Percentiles rank a stretch among this genome's conserved stretches.
phyloP scores from a whole-genome alignment of 30 jellyfish, hydroid and myxozoan species.

The Turritopsis dohrnii region DNA sequence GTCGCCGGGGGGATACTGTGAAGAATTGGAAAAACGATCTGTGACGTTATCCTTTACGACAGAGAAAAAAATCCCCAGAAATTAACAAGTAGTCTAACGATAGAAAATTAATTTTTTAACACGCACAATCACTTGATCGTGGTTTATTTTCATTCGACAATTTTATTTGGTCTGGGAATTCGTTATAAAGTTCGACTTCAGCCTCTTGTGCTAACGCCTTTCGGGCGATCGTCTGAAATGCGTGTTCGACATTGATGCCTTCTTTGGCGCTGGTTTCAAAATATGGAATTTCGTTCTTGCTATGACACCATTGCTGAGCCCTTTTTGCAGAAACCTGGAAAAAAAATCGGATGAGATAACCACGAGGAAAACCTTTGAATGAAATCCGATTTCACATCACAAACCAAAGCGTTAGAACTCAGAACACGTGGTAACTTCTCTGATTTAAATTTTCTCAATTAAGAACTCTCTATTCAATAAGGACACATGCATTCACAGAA shows the following conservation, averaged over 20 bases:
- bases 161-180: slow-evolving; percentile 98
- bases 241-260: slow-evolving; percentile 98
- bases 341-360: background rate
- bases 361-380: too few relatives aligned
- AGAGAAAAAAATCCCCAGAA: background rate
- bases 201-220: slow-evolving; percentile 99
- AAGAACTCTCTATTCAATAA: too few relatives aligned
- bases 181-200: slow-evolving; percentile 95
- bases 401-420: too few relatives aligned
- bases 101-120: slow-evolving; percentile 43
- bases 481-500: too few relatives aligned
- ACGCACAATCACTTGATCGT: slow-evolving; percentile 95
- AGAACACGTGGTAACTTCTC: too few relatives aligned
- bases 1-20: background rate
- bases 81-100: background rate
- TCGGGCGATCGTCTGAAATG: slow-evolving; percentile 95
- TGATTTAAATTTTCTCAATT: too few relatives aligned
- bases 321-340: slow-evolving; percentile 94
- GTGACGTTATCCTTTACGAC: background rate
- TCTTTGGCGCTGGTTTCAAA: slow-evolving; percentile 99
- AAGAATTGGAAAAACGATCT: background rate
- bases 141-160: slow-evolving; percentile 84
- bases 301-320: slow-evolving; percentile 99
- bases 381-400: too few relatives aligned
- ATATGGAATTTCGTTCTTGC: slow-evolving; percentile 93